phyloP scores from a whole-genome alignment of 92 coral and sea anemone genomes.

The Palythoa grandis region DNA sequence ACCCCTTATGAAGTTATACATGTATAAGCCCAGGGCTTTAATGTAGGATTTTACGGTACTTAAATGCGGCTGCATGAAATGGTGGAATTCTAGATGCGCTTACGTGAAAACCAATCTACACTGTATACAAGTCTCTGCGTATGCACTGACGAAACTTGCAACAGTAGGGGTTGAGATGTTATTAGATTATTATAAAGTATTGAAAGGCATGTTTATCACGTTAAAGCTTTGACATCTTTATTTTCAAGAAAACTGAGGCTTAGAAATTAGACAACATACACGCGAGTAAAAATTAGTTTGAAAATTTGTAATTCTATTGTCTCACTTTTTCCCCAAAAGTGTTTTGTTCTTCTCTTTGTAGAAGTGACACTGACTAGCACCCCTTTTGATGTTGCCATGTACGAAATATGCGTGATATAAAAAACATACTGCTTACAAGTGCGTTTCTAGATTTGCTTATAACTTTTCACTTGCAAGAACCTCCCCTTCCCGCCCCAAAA shows the following conservation, averaged over 20 bases:
- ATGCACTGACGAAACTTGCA: neutral
- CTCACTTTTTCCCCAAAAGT: neutral
- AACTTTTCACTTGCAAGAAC: too few relatives aligned
- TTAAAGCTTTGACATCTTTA: neutral
- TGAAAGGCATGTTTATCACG: too few relatives aligned
- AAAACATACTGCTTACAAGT: neutral
- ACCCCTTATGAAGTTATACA: too few relatives aligned
- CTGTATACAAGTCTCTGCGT: neutral
- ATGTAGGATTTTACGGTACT: neutral
- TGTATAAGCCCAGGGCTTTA: too few relatives aligned
- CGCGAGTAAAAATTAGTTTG: neutral
- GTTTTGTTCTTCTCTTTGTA: neutral
- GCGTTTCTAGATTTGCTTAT: too few relatives aligned
- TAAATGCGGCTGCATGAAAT: neutral
- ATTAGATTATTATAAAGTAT: neutral
- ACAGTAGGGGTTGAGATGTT: neutral
- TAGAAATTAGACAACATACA: neutral
- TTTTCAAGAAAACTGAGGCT: neutral
- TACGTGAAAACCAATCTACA: neutral
- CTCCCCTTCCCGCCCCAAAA: neutral
- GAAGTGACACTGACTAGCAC: neutral
- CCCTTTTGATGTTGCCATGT: neutral
- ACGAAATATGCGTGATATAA: neutral
- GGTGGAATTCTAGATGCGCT: neutral
- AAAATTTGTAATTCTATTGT: neutral